phyloP scores from a whole-genome alignment of 2,113 vertebrate genomes.

The Peucedramus taeniatus region DNA sequence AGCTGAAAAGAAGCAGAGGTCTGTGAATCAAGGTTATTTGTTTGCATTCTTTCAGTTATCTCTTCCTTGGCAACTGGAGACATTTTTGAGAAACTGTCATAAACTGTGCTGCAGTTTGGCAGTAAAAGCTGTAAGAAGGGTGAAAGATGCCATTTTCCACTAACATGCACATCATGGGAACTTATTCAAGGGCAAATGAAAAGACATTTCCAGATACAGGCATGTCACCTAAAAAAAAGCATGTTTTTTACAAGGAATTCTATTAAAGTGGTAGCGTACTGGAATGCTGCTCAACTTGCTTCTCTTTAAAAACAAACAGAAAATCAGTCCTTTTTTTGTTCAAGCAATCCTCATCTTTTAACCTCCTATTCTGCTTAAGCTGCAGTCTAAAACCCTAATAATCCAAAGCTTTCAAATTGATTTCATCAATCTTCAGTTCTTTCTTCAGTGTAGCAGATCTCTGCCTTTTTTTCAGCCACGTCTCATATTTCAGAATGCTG shows the following conservation, averaged over 20 bases:
- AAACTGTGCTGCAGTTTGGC: neutral
- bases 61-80: neutral
- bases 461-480: neutral
- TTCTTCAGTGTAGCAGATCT: neutral
- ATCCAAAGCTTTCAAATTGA: neutral
- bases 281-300: neutral
- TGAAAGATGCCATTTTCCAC: neutral
- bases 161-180: neutral
- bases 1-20: constrained; percentile 17
- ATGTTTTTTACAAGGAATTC: neutral
- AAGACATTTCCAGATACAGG: neutral
- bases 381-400: neutral
- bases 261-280: neutral
- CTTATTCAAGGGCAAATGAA: neutral
- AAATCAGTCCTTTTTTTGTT: neutral
- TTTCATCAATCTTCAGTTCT: neutral
- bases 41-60: constrained; percentile 8
- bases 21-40: neutral
- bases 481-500: neutral
- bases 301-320: neutral
- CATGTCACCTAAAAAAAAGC: neutral
- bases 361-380: neutral
- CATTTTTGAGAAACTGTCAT: neutral
- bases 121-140: neutral
- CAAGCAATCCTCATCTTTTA: neutral